Evolutionary conservation across 2,113 vertebrate species (phyloP).

Genomic region (Camelus bactrianus): DNA sequence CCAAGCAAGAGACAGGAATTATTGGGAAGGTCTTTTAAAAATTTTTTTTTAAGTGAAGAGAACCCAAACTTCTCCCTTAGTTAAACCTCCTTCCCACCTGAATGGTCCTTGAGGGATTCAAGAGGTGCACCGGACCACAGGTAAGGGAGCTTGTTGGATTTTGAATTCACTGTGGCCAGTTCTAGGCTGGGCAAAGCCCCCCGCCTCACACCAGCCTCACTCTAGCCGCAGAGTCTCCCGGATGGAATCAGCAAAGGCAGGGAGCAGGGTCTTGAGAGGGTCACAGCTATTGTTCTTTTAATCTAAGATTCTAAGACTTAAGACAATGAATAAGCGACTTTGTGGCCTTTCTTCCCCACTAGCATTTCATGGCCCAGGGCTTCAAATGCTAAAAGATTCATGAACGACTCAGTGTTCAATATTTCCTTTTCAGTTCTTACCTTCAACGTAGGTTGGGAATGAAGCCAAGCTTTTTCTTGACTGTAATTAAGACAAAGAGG

Average conservation of each 20-base stretch:
- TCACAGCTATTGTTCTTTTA: not conserved
- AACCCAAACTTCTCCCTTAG: not conserved
- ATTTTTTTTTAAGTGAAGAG: not conserved
- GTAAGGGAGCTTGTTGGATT: not conserved
- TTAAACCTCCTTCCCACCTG: not conserved
- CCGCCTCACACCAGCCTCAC: rapidly evolving
- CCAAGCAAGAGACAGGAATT: not conserved
- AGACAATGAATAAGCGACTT: not conserved
- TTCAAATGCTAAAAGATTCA: constrained; percentile 57
- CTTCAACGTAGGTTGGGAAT: constrained; percentile 98
- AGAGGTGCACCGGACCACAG: not conserved
- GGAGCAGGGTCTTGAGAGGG: not conserved
- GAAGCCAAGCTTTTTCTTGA: constrained; percentile 96
- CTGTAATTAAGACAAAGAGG: constrained; percentile 91
- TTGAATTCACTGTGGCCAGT: not conserved
- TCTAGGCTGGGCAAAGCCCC: not conserved
- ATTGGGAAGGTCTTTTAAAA: not conserved
- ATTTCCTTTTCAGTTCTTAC: constrained; percentile 88
- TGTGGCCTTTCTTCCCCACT: not conserved
- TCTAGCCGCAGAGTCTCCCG: not conserved
- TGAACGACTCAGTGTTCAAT: constrained; percentile 38
- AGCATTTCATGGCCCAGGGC: not conserved
- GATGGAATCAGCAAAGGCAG: not conserved
- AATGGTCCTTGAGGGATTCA: not conserved
- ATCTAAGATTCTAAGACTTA: not conserved